Conservation (phyloP, 2,113 vertebrate genomes). For the Hydropotes inermis region DNA sequence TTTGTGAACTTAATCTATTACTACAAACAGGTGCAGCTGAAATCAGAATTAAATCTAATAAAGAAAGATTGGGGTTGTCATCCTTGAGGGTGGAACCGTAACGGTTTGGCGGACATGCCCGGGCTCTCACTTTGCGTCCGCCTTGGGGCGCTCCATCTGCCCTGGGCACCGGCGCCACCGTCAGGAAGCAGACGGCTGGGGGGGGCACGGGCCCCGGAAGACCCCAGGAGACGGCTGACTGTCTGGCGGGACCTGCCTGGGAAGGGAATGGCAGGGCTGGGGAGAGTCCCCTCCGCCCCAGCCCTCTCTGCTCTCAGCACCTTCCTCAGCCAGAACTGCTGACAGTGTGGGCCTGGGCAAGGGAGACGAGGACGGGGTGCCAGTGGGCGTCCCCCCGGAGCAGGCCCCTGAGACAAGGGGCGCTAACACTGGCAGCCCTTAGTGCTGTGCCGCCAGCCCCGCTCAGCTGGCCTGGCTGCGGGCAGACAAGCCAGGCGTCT, state of each 20-base stretch:
- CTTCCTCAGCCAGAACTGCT: background rate
- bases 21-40: background rate
- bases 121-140: too few species aligned
- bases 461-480: too few species aligned
- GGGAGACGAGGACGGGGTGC: background rate
- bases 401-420: background rate
- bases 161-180: rapidly evolving
- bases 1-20: background rate
- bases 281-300: background rate
- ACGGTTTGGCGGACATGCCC: rapidly evolving
- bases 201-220: too few species aligned
- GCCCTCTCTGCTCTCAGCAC: background rate
- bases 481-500: background rate
- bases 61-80: background rate
- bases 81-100: background rate
- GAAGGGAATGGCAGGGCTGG: background rate
- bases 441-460: rapidly evolving
- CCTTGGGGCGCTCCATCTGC: rapidly evolving
- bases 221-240: background rate
- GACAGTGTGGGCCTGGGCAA: rapidly evolving
- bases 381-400: rapidly evolving
- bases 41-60: background rate
- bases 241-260: background rate
- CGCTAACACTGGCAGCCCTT: background rate
- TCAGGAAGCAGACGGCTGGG: rapidly evolving